Base-by-base conservation (phyloP, 2,888 invertebrate genomes). In the Drosophila kambysellisi region DNA sequence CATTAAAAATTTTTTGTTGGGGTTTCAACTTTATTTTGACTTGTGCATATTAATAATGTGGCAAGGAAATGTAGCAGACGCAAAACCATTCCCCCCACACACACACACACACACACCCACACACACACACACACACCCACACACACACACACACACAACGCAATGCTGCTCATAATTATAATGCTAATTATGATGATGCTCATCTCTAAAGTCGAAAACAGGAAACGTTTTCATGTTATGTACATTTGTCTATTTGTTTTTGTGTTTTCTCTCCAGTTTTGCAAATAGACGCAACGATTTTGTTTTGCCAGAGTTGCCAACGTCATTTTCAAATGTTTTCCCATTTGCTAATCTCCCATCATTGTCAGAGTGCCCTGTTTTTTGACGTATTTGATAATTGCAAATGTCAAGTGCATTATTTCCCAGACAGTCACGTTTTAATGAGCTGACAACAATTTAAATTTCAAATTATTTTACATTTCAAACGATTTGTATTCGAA, bases 21-120 rank as follows among this genome's bases (percentile, higher is more conserved):
- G 5, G n/a, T 62, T 52, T 66, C 33, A 81, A 85, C 76, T 81
- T 83, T 77, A 70, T 88, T 85, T 79, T 61, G 79, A 70, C 70
- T 79, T 70, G 62, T 70, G 65, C 71, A 76, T 72, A 81, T 70
- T 86, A 77, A 81, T 77, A 77, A 75, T 62, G 75, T 75, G 80
- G 41, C 72, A 75, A 68, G 68, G 54, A 74, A 74, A 80, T 71
- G 67, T 43, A 53, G 51, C 71, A 70, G 83, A 81, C 75, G 70
- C 57, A 43, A 57, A 57, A 56, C 52, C n/a, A 32, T 20, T 12
- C 0, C 11, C n/a, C 25, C 66, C 57, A 39, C 56, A 41, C 32
- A 1, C 1, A 25, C 20, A 1, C 20, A 25, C 20, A 25, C 56
- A 41, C 32, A 25, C 25, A 25, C 25, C 1, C 25, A 25, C 25